Evolutionary conservation across 2,888 invertebrate species (phyloP).

Genomic region (Aethes cnicana): DNA sequence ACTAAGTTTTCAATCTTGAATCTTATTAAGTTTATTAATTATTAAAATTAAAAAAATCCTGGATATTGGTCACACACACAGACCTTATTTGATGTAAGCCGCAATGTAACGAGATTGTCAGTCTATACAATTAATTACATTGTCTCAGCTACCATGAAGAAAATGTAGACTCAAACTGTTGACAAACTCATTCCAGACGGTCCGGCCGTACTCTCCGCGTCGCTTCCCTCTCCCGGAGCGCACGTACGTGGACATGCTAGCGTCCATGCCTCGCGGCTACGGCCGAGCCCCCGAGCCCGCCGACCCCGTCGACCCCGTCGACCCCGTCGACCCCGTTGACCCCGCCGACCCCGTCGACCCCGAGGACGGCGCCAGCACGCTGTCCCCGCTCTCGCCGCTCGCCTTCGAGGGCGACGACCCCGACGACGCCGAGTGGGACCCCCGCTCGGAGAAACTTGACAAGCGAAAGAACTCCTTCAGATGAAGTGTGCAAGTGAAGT

Average conservation of each 20-base stretch:
- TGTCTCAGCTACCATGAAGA: too few relatives aligned
- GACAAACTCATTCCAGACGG: slow-evolving; percentile 66
- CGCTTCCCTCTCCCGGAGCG: slow-evolving; percentile 88
- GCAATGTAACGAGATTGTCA: too few relatives aligned
- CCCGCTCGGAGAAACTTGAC: slow-evolving; percentile 59
- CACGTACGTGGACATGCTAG: slow-evolving; percentile 85
- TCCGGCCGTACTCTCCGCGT: slow-evolving; percentile 89
- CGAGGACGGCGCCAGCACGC: slow-evolving; percentile 45
- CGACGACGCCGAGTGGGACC: slow-evolving; percentile 92
- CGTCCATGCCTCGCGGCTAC: slow-evolving; percentile 86
- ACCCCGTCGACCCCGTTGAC: slow-evolving; percentile 39
- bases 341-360: slow-evolving; percentile 35
- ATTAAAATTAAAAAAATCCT: too few relatives aligned
- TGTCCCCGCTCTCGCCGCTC: slow-evolving; percentile 57
- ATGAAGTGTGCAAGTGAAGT: slow-evolving; percentile 39
- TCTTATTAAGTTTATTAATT: too few relatives aligned
- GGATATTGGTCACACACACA: too few relatives aligned
- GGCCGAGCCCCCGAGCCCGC: slow-evolving; percentile 41
- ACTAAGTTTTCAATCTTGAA: too few relatives aligned
- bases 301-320: slow-evolving; percentile 18
- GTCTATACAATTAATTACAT: too few relatives aligned
- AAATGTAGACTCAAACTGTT: too few relatives aligned
- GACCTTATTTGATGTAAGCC: too few relatives aligned
- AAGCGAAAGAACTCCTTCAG: slow-evolving; percentile 56
- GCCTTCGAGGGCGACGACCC: slow-evolving; percentile 89